Evolutionary conservation across 2,888 invertebrate genomes (phyloP).

Genomic region (Melangyna quadrimaculata): DNA sequence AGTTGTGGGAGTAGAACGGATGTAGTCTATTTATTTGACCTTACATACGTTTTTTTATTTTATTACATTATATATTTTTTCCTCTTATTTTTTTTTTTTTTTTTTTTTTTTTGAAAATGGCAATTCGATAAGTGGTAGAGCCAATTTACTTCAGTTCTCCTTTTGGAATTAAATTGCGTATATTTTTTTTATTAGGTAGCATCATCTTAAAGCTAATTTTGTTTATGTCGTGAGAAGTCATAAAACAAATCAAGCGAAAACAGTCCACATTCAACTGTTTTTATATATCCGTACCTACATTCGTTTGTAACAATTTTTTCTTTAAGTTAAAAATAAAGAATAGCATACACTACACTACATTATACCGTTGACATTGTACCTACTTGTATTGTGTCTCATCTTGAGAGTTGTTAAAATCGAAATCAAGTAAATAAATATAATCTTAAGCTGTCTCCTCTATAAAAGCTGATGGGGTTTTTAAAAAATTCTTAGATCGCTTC

Average conservation of each 20-base stretch:
- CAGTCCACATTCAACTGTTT: slow-evolving; percentile 48
- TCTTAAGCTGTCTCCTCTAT: slow-evolving; percentile 45
- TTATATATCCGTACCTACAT: slow-evolving; percentile 11
- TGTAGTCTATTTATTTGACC: slow-evolving; percentile 68
- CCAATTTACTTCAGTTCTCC: slow-evolving; percentile 53
- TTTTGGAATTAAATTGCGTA: slow-evolving; percentile 58
- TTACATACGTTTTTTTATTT: slow-evolving; percentile 42
- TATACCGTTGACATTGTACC: slow-evolving; percentile 55
- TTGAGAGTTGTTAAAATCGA: slow-evolving; percentile 58
- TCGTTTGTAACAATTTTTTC: slow-evolving; percentile 44
- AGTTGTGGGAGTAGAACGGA: slow-evolving; percentile 67
- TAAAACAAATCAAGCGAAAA: slow-evolving; percentile 71
- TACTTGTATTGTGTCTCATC: slow-evolving; percentile 51
- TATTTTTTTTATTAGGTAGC: slow-evolving; percentile 55
- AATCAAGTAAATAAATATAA: slow-evolving; percentile 44
- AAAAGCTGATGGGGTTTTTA: slow-evolving; percentile 58
- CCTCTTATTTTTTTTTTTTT: neutral
- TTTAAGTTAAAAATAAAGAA: slow-evolving; percentile 16
- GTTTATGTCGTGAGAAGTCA: slow-evolving; percentile 71
- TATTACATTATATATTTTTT: neutral
- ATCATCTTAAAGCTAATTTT: slow-evolving; percentile 66
- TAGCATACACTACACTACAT: neutral
- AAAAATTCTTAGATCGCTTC: slow-evolving; percentile 68
- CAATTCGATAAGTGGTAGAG: slow-evolving; percentile 57
- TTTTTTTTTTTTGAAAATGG: slow-evolving; percentile 54